Evolutionary conservation across 2,797 vertebrate genomes (phyloP), one percentile per base, ranked within the genome.

Genomic region (Mareca strepera): DNA sequence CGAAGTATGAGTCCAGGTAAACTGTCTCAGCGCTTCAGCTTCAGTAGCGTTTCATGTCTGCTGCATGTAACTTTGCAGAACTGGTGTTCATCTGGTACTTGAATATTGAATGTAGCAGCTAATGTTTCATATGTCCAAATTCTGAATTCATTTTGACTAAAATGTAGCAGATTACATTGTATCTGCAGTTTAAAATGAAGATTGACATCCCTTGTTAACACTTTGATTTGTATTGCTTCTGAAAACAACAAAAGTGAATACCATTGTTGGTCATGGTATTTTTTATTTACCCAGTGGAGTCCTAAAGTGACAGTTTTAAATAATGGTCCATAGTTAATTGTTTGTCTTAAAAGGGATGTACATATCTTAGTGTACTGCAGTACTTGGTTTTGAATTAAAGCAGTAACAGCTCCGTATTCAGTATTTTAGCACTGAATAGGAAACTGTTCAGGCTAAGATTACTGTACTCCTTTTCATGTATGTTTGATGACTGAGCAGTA

Each of bases 1-100:
- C 99, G 4, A 99, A 99, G 95, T 99, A 99, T 94, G 99, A 99
- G 95, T 98, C 98, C 10, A 99, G 99, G 99, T 99, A 95, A 80
- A 35, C 7, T 70, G 41, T 31, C 31, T 59, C 23, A 25, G 62
- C 52, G 5, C 9, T 82, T 82, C 5, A 62, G 4, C 3, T 69
- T 60, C 0, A 4, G 14, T 16, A 62, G 4, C 0, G 0, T 85
- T 82, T 85, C 20, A 12, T 13, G 4, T 75, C 17, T 5, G 4
- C 25, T 72, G 8, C n/a, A 5, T 0, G 0, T 67, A 43, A 46
- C n/a, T 72, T 78, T 23, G 20, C 31, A 3, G 1, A 22, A 18
- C 5, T 0, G 0, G 3, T 29, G 26, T 81, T 81, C 66, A 21
- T 58, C 79, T 86, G 7, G 18, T 63, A 26, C 31, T 33, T 82